These are phyloP conservation scores for Hozukius guyotensis DNA, from an alignment of 2,797 vertebrate genomes.

Conservation along the genomic window DNA sequence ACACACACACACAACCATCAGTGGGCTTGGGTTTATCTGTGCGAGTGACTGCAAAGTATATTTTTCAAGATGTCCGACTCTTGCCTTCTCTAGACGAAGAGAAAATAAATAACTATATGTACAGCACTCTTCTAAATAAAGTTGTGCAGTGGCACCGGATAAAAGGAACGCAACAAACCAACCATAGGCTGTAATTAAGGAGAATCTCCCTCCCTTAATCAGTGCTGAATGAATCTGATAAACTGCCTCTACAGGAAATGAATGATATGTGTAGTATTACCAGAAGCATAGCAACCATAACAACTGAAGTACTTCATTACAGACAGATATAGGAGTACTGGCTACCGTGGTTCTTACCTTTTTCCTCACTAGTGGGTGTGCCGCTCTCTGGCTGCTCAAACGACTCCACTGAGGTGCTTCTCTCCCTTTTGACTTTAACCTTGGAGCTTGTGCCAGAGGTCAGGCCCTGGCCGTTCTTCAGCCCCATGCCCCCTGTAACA, in stretches of 20 bases:
- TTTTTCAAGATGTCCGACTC: constrained; percentile 10
- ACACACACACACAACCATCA: constrained; percentile 48
- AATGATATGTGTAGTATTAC: neutral
- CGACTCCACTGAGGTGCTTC: constrained; percentile 97
- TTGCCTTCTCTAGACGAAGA: neutral
- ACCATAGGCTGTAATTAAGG: neutral
- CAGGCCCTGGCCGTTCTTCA: constrained; percentile 92
- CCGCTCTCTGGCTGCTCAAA: constrained; percentile 96
- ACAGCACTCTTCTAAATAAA: neutral
- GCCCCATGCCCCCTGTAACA: constrained; percentile 93
- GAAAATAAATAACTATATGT: neutral
- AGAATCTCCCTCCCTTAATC: neutral
- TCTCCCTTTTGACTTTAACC: constrained; percentile 97
- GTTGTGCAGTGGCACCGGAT: neutral
- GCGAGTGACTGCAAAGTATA: neutral
- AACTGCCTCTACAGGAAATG: neutral
- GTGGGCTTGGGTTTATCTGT: constrained; percentile 5
- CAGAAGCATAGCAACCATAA: neutral
- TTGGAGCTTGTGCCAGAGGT: constrained; percentile 94
- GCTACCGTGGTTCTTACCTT: constrained; percentile 81
- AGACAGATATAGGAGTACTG: neutral
- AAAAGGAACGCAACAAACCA: neutral
- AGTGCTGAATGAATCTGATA: neutral
- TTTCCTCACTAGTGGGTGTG: constrained; percentile 93
- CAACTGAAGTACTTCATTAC: neutral